Evolutionary conservation across 2,888 invertebrate species (phyloP), one percentile per base, ranked within the genome.

Genomic region (Habroteleia sp.): DNA sequence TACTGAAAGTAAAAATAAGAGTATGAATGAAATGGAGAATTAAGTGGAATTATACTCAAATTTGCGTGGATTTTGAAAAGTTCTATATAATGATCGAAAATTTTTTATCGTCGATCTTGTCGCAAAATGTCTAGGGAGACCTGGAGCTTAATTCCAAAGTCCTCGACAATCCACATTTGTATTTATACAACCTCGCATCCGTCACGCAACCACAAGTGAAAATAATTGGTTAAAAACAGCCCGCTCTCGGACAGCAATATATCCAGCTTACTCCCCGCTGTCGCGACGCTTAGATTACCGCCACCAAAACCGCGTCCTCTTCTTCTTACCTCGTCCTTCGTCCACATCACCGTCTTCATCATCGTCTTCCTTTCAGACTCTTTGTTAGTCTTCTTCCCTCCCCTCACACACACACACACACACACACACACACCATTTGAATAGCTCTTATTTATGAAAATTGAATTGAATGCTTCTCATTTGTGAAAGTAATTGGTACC

Each of bases 201-300:
- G 91, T 88, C 85, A 90, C 91, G 91, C 91, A 91, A 90, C 90
- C 85, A 85, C 87, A 85, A 87, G 86, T 86, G 87, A 86, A 87
- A 87, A 88, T 87, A 87, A 87, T 88, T 87, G 86, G 86, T 87
- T 85, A 86, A 87, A 88, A 87, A 87, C 85, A 84, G 84, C 85
- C 82, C 82, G 81, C 84, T 85, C 86, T 85, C 84, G 82, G 81
- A 79, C 82, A 82, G 86, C 84, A 86, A 87, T 87, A 87, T 87
- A 87, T 87, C 84, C 86, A 85, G 86, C 87, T 88, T 87, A 87
- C 85, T 87, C 86, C 86, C 86, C 84, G 86, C 87, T 86, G 86
- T 85, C 86, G 85, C 85, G 83, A 85, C 85, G 85, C 83, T 87
- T 85, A 85, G 86, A 87, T 87, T 86, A 87, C 84, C 82, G 80